These are phyloP conservation scores for Exaiptasia diaphana DNA, from an alignment of 64 coral and sea anemone genomes.

Conservation along the genomic window DNA sequence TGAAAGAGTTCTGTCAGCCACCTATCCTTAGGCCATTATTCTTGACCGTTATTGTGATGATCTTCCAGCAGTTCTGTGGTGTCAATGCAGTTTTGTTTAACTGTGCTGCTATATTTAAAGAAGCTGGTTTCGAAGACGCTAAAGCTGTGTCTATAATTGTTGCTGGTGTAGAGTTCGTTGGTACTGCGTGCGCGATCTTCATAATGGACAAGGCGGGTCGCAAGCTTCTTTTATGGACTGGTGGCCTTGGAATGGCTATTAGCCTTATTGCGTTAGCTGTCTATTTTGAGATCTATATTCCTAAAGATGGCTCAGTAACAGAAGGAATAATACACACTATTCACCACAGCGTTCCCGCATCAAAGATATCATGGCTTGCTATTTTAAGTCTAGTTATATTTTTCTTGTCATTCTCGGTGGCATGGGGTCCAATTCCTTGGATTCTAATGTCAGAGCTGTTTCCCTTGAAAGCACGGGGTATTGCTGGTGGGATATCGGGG, in stretches of 20 bases:
- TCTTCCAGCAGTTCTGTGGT: constrained; percentile 69
- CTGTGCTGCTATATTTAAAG: constrained; percentile 54
- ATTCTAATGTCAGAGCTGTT: constrained; percentile 72
- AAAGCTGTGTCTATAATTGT: constrained; percentile 59
- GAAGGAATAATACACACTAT: constrained; percentile 14
- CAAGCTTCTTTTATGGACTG: constrained; percentile 37
- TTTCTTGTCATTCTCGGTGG: constrained; percentile 46
- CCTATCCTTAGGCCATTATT: constrained; percentile 49
- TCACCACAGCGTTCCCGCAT: constrained; percentile 42
- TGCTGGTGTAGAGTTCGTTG: constrained; percentile 45
- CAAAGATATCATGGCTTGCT: constrained; percentile 61
- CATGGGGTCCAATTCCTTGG: constrained; percentile 87
- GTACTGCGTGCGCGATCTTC: constrained; percentile 42
- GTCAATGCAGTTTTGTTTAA: constrained; percentile 80
- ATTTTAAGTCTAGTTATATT: constrained; percentile 48
- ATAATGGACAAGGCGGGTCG: constrained; percentile 58
- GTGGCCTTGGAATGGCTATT: constrained; percentile 28
- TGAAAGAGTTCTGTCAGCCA: constrained; percentile 52
- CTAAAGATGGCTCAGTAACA: neutral
- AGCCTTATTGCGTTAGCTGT: constrained; percentile 44
- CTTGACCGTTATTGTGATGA: constrained; percentile 19
- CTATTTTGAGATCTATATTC: constrained; percentile 64
- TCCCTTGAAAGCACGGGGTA: constrained; percentile 62
- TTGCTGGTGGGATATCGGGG: constrained; percentile 42
- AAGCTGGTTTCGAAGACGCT: constrained; percentile 39